A percentile compares a stretch with the other conserved stretches of the same genome.
Evolutionary conservation across 1,140 invertebrate genomes (phyloP).

Genomic region (Coenobita brevimanus): DNA sequence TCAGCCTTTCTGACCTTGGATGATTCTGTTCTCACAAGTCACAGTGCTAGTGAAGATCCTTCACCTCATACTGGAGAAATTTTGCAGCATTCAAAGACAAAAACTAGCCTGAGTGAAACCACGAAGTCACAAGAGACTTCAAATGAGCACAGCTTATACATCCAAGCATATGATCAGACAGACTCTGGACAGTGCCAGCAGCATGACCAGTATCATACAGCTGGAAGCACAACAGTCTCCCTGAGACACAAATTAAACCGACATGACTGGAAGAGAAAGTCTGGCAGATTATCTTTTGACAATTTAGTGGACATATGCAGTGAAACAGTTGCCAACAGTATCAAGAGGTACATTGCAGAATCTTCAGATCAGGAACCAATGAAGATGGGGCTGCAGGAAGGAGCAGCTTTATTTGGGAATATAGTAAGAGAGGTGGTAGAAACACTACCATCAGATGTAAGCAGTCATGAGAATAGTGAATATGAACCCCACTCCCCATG

Average conservation of each 20-base stretch:
- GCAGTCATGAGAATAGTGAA: background rate
- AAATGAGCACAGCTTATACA: too few species aligned
- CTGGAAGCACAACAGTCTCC: background rate
- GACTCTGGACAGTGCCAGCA: too few species aligned
- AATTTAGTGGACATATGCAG: conserved; percentile 49
- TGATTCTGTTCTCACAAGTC: too few species aligned
- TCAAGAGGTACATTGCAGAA: conserved; percentile 36
- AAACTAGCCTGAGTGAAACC: too few species aligned
- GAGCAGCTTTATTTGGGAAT: conserved; percentile 42
- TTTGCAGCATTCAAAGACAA: too few species aligned
- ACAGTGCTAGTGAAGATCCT: too few species aligned
- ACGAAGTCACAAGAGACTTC: too few species aligned
- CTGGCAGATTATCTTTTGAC: conserved; percentile 39
- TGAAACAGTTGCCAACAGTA: conserved; percentile 44
- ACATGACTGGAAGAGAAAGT: conserved; percentile 32
- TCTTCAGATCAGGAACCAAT: conserved; percentile 33
- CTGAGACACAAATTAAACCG: background rate
- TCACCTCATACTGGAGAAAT: too few species aligned
- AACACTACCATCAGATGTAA: conserved; percentile 40
- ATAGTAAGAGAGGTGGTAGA: conserved; percentile 49
- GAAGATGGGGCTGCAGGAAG: conserved; percentile 33
- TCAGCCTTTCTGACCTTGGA: background rate
- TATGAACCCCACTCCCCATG: background rate
- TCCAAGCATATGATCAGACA: too few species aligned
- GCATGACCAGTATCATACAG: background rate